Evolutionary conservation across 1,140 invertebrate genomes (phyloP).

Genomic region (Camponotus floridanus): DNA sequence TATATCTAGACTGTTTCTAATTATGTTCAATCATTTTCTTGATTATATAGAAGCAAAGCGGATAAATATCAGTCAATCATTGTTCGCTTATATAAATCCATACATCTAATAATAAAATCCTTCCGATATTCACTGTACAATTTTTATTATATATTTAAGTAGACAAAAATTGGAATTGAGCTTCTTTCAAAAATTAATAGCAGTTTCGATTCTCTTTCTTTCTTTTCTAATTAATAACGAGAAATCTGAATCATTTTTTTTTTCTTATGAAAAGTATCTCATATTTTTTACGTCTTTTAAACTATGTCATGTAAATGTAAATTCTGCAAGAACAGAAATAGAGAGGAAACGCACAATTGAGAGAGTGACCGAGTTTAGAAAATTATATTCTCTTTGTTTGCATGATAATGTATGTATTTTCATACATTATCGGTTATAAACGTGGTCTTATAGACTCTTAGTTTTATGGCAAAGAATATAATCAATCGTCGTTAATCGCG

Average conservation of each 20-base stretch:
- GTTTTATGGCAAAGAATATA: slow-evolving; percentile 8
- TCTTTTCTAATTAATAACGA: not conserved
- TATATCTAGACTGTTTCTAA: not conserved
- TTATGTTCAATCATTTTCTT: slow-evolving; percentile 27
- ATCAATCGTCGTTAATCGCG: slow-evolving; percentile 5
- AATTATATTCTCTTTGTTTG: slow-evolving; percentile 17
- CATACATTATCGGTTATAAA: not conserved
- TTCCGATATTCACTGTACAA: not conserved
- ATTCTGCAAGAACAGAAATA: not conserved
- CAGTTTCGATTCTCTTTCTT: not conserved
- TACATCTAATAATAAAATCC: no score
- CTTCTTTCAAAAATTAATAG: not conserved
- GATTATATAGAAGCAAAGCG: slow-evolving; percentile 2
- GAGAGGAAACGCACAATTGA: not conserved
- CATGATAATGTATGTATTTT: not conserved
- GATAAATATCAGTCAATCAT: not conserved
- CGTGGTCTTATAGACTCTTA: not conserved
- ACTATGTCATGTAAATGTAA: not conserved
- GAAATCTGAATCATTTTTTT: not conserved
- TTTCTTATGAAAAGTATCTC: not conserved
- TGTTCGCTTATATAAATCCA: not conserved
- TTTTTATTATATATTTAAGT: not conserved
- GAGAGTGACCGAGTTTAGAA: slow-evolving; percentile 11
- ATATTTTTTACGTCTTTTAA: not conserved
- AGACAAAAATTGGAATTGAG: not conserved